Evolutionary conservation across 1,140 invertebrate species (phyloP), one percentile per base, ranked within the genome.

Genomic region (Aricia agestis): DNA sequence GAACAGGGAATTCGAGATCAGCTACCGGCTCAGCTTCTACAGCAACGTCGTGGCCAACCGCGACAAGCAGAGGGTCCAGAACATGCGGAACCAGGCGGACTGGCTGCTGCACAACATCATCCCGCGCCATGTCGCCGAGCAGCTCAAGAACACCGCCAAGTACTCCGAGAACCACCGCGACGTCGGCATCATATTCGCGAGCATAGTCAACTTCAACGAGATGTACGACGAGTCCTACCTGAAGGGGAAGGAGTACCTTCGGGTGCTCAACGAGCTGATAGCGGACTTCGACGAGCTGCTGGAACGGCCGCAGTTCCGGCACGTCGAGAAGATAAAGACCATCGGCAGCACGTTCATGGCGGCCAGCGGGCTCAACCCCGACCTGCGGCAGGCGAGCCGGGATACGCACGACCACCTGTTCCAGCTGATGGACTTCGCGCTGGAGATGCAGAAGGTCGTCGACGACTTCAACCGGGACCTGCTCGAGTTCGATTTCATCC

Each of bases 331-430:
- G 90, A 99, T 99, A 72, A 99, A 99, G 86, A 99, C 98, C 0
- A 99, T 99, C 72, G 98, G 98, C 4, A 97, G 97, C 74, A 98
- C 98, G 0, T 99, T 98, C 78, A 99, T 99, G 98, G 98, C 98
- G 2, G 98, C 98, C 0, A 98, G 97, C 72, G 98, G 98, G 0
- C 87, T 99, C 15, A 98, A 98, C 91, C 95, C 96, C 0, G 93
- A 94, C 72, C 92, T 95, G 73, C 92, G 95, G 2, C 87, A 92
- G 6, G 92, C 94, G 31, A 93, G 92, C 15, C 86, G 93, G 0
- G 93, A 95, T 67, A 93, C 95, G 0, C 90, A 97, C 78, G 94
- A 95, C 58, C 98, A 99, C 86, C 92, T 99, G 1, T 96, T 95
- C 82, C 95, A 97, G 25, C 86, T 98, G 0, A 94, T 98, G 93